phyloP scores from a whole-genome alignment of 2,113 vertebrate species.

The Sylvilagus bachmani region DNA sequence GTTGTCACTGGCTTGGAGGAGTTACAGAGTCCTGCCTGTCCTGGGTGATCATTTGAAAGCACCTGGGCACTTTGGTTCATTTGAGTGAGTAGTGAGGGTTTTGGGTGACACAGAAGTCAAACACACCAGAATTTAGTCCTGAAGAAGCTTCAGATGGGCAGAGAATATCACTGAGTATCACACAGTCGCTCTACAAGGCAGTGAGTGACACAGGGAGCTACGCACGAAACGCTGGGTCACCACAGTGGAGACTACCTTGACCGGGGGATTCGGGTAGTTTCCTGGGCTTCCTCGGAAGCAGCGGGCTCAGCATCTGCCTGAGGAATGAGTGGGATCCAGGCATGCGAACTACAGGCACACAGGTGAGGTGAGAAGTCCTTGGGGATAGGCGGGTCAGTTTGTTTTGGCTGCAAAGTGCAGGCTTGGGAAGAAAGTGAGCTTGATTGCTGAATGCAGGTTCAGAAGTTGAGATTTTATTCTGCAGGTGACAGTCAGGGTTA shows the following conservation, averaged over 20 bases:
- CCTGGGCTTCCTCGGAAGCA: neutral
- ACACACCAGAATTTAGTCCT: neutral
- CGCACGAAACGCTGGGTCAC: neutral
- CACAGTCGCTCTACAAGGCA: neutral
- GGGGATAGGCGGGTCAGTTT: neutral
- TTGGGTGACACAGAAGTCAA: neutral
- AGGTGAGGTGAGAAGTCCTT: neutral
- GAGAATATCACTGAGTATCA: neutral
- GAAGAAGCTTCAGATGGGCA: neutral
- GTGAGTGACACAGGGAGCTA: too few species aligned
- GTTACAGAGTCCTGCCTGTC: neutral
- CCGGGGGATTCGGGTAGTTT: too few species aligned
- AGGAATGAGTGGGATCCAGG: neutral
- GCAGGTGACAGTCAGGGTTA: neutral
- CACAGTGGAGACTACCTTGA: neutral
- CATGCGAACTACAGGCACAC: rapidly evolving
- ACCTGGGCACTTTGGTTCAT: neutral
- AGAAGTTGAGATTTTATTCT: neutral
- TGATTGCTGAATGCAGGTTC: neutral
- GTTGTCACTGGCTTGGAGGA: constrained; percentile 13
- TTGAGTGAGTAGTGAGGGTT: neutral
- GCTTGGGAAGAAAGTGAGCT: neutral
- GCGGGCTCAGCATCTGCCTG: too few species aligned
- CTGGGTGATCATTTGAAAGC: neutral
- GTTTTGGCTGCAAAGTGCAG: neutral